Conservation (phyloP, 2,888 invertebrate species). For the Aquatica leii region DNA sequence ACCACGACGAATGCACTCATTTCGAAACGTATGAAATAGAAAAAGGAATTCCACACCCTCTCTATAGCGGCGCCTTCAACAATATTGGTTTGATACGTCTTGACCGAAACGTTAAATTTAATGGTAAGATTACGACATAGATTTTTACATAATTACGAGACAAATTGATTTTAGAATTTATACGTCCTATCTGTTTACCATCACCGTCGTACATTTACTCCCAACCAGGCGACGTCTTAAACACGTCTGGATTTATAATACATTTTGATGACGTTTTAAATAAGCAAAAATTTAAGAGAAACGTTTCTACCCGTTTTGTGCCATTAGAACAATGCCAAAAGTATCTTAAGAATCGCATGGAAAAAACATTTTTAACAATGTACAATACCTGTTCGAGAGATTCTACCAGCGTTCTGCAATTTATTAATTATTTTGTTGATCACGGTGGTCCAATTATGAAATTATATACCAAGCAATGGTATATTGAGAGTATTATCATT, state of each 20-base stretch:
- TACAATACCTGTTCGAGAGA: neutral
- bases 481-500: neutral
- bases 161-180: neutral
- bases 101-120: neutral
- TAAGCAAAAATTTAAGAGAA: neutral
- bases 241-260: neutral
- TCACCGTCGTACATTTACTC: neutral
- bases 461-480: neutral
- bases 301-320: neutral
- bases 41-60: constrained; percentile 1
- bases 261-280: neutral
- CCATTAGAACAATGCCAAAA: neutral
- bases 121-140: neutral
- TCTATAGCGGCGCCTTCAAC: neutral
- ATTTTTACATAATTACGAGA: neutral
- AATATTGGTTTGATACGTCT: constrained; percentile 2
- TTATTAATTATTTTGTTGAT: neutral
- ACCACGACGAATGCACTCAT: neutral
- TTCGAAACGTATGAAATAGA: neutral
- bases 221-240: neutral
- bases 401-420: neutral
- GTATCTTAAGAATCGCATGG: neutral
- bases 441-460: neutral
- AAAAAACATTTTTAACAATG: neutral
- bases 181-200: constrained; percentile 6